Evolutionary conservation across 1,140 invertebrate genomes (phyloP).

Genomic region (Lutraria rhynchaena): DNA sequence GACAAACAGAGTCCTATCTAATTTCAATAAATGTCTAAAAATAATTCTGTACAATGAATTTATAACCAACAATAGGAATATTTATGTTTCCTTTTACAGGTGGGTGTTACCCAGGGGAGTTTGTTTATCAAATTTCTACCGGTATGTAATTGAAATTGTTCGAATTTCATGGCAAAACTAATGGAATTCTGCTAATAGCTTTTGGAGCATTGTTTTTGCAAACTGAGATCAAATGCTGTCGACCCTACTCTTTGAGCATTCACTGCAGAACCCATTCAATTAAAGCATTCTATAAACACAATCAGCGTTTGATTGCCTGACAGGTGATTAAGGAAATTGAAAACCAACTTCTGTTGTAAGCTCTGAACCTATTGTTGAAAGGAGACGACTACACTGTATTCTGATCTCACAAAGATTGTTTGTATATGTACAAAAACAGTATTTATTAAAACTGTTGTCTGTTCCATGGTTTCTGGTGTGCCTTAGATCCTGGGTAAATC

Average conservation of each 20-base stretch:
- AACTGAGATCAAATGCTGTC: not conserved
- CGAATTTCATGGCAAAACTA: too few species aligned
- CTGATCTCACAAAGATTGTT: conserved; percentile 38
- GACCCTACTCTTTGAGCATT: conserved; percentile 3
- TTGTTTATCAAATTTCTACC: too few species aligned
- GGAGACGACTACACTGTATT: conserved; percentile 27
- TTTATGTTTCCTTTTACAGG: too few species aligned
- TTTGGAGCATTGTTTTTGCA: too few species aligned
- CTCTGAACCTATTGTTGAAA: conserved; percentile 47
- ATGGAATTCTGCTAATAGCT: too few species aligned
- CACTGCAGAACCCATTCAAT: conserved; percentile 54
- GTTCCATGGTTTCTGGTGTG: not conserved
- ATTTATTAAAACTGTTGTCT: conserved; percentile 39
- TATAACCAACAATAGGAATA: too few species aligned
- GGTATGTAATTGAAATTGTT: too few species aligned
- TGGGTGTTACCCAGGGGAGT: too few species aligned
- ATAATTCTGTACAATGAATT: too few species aligned
- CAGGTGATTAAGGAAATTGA: conserved; percentile 58
- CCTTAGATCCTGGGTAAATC: not conserved
- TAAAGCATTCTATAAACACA: conserved; percentile 52
- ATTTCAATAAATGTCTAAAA: too few species aligned
- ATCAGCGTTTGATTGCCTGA: conserved; percentile 55
- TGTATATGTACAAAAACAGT: conserved; percentile 47
- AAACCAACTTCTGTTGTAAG: conserved; percentile 52
- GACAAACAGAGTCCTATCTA: too few species aligned